Base-by-base conservation (phyloP, 2,113 vertebrate genomes). In the Sorex fumeus region DNA sequence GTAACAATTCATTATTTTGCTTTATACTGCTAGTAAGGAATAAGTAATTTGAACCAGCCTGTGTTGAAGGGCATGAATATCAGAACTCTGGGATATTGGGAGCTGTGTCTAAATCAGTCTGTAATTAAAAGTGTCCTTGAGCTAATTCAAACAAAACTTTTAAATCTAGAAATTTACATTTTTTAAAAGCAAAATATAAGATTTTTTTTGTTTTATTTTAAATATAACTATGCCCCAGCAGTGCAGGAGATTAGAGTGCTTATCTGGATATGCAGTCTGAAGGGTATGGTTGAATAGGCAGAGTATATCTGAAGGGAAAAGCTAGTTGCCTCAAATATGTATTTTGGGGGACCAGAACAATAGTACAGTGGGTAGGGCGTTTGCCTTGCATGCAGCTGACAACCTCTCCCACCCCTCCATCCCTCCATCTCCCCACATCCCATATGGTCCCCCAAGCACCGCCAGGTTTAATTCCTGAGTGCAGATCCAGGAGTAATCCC, bases 181-280 rank as follows among this genome's bases (percentile, higher is more conserved):
- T 30, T 72, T 93, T 77, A 84, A 92, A 85, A 77, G 10, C 69
- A 93, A 89, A 91, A 87, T 87, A 79, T 19, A n/a, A 82, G 47
- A 40, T 40, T 40, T 40, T 40, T 40, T 40, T 40, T 40, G 40
- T 40, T 40, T 40, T 40, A 7, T 40, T 40, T 40, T 40, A 40
- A 40, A 40, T n/a, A 11, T 25, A 67, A 70, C 53, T 23, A 79
- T 36, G 11, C 77, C 70, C n/a, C 64, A 34, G 27, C 18, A 70
- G 45, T 66, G 32, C 30, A 69, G 47, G 45, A 90, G 45, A 80
- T 34, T 34, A 32, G 32, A 75, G 76, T 70, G 77, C n/a, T 90
- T 76, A 71, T 71, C 88, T 57, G 91, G 84, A 75, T 60, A 70
- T 2, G 32, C 13, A 87, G 21, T 43, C 43, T 57, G 13, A 83